Evolutionary conservation across 2,113 vertebrate genomes (phyloP).

Genomic region (Pelecanus crispus): DNA sequence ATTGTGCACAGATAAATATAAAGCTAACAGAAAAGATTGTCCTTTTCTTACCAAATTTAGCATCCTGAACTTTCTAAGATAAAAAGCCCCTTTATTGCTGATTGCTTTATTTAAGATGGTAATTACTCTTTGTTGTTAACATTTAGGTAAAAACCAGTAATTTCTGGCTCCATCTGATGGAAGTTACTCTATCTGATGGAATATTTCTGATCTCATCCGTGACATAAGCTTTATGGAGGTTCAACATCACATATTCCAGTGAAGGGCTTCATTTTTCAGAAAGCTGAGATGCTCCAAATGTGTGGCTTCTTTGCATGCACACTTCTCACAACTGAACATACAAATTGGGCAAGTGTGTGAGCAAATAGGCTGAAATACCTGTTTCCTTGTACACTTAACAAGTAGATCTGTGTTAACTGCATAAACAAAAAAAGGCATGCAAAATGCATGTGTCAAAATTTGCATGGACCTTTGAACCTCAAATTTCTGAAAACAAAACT

Average conservation of each 20-base stretch:
- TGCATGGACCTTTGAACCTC: neutral
- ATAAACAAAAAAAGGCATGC: neutral
- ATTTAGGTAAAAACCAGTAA: neutral
- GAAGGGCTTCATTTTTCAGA: neutral
- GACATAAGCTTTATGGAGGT: neutral
- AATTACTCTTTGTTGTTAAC: neutral
- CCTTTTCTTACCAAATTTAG: neutral
- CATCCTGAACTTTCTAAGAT: neutral
- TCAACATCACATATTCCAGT: neutral
- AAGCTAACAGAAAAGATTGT: neutral
- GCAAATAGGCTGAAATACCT: neutral
- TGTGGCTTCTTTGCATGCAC: neutral
- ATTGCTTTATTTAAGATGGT: neutral
- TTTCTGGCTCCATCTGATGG: neutral
- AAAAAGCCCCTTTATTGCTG: neutral
- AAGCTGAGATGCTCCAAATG: neutral
- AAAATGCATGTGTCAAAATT: neutral
- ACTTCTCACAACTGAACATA: neutral
- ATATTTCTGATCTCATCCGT: neutral
- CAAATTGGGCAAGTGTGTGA: neutral
- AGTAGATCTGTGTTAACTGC: neutral
- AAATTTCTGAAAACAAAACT: slow-evolving; percentile 3
- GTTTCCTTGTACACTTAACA: neutral
- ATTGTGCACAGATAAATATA: neutral
- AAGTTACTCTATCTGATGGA: neutral